Percentiles rank a stretch among this genome's conserved stretches.
Conservation (phyloP, 2,797 vertebrate species). For the Lagocephalus sceleratus region DNA sequence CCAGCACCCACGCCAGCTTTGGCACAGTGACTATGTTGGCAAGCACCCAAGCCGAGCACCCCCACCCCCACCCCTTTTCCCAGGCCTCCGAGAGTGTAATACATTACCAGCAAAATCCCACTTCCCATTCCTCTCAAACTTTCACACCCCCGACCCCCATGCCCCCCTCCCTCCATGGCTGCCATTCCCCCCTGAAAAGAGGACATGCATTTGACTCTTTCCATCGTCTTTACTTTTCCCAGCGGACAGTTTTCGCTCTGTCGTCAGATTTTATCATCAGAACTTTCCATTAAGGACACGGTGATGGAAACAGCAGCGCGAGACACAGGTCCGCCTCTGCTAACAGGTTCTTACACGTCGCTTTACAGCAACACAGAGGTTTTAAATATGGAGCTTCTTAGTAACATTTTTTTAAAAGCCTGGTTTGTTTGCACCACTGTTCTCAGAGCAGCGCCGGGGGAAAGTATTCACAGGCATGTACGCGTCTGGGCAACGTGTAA, state of each 20-base stretch:
- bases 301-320: conserved; percentile 9
- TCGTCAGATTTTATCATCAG: too few species aligned
- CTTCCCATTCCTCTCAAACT: conserved; percentile 76
- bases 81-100: conserved; percentile 72
- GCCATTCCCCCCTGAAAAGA: conserved; percentile 45
- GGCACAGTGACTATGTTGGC: conserved; percentile 75
- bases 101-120: conserved; percentile 75
- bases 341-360: conserved; percentile 47
- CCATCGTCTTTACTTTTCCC: conserved; percentile 47
- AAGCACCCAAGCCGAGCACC: conserved; percentile 55
- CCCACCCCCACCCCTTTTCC: conserved; percentile 63
- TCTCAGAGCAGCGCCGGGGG: conserved; percentile 40
- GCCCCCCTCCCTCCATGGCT: conserved; percentile 47
- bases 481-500: conserved; percentile 72
- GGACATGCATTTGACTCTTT: conserved; percentile 53
- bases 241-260: conserved; percentile 15
- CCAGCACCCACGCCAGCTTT: conserved; percentile 57
- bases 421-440: conserved; percentile 35
- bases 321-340: conserved; percentile 20
- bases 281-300: too few species aligned
- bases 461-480: conserved; percentile 56
- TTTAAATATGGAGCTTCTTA: conserved; percentile 54
- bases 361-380: conserved; percentile 37
- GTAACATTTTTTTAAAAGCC: conserved; percentile 3
- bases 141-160: conserved; percentile 51